Evolutionary conservation across 2,888 invertebrate species (phyloP), one percentile per base, ranked within the genome.

Genomic region (Hoplodrina blanda): DNA sequence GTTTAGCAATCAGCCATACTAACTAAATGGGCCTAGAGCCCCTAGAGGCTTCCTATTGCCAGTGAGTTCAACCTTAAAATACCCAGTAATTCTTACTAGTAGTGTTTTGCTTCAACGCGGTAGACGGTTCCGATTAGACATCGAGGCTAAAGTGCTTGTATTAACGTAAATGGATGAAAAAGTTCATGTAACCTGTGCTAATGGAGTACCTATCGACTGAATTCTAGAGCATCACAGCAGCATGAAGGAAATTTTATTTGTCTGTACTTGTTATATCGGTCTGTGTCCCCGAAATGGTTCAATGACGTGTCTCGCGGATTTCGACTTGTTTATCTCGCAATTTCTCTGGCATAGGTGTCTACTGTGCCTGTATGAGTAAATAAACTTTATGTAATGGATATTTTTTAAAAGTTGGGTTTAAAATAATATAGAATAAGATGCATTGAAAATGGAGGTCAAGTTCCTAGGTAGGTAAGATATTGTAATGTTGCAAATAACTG

Each of bases 261-360:
- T 83, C 76, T 80, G 73, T 83, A 76, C 74, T 81, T 84, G 72
- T 83, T 81, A 85, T 85, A 80, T 85, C 80, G 82, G 86, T 80
- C 77, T 83, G 70, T 83, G 87, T 82, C 88, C 91, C 82, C 88
- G 82, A 91, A 91, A 87, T 78, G 87, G 90, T 91, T 90, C 89
- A 90, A 87, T 88, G 89, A 91, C 90, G 88, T 83, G 79, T 76
- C 79, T 73, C 73, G 81, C 73, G 72, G 66, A 83, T 85, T 85
- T 85, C 76, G 73, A 74, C 80, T 85, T 87, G 83, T 90, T 89
- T 89, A 87, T 85, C 78, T 84, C 71, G 76, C 69, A 73, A 76
- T 85, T 79, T 82, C 69, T 74, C 71, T 56, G 73, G 61, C 65
- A 61, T 68, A 46, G 46, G 46, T 17, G 72, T 53, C 68, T 83